Percentiles rank a stretch among this genome's conserved stretches.
These are phyloP conservation scores for Vanessa tameamea DNA, from an alignment of 1,140 invertebrate genomes.

Conservation along the genomic window DNA sequence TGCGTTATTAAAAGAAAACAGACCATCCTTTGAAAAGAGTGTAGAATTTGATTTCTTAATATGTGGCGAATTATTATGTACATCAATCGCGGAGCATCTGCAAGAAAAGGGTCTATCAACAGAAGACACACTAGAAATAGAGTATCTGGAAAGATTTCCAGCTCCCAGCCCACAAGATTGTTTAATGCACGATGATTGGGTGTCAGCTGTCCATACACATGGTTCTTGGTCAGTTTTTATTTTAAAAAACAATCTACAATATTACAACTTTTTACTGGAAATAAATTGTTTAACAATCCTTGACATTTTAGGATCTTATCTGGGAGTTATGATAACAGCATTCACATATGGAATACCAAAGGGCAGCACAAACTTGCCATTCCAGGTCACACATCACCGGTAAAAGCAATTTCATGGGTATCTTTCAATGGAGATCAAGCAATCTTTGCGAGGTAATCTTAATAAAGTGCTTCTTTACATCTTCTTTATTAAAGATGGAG, in stretches of 20 bases:
- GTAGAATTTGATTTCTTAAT: conserved; percentile 95
- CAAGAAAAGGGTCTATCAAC: conserved; percentile 85
- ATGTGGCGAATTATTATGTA: conserved; percentile 88
- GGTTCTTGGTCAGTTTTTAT: conserved; percentile 86
- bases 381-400: conserved; percentile 91
- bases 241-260: background rate
- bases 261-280: background rate
- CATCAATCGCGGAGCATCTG: conserved; percentile 86
- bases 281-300: conserved; percentile 7
- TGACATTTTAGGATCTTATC: conserved; percentile 87
- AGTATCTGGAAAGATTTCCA: conserved; percentile 93
- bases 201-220: conserved; percentile 89
- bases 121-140: conserved; percentile 91
- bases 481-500: too few relatives aligned
- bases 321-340: conserved; percentile 96
- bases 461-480: background rate
- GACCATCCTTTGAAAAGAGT: conserved; percentile 70
- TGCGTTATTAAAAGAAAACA: conserved; percentile 86
- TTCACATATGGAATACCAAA: conserved; percentile 93
- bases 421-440: conserved; percentile 83
- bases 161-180: conserved; percentile 94
- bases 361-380: conserved; percentile 92
- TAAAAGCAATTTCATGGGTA: conserved; percentile 95
- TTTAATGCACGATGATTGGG: conserved; percentile 97
- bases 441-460: conserved; percentile 86